These are phyloP conservation scores for Drosophila bipectinata DNA, from an alignment of 1,140 invertebrate species.

Conservation along the genomic window DNA sequence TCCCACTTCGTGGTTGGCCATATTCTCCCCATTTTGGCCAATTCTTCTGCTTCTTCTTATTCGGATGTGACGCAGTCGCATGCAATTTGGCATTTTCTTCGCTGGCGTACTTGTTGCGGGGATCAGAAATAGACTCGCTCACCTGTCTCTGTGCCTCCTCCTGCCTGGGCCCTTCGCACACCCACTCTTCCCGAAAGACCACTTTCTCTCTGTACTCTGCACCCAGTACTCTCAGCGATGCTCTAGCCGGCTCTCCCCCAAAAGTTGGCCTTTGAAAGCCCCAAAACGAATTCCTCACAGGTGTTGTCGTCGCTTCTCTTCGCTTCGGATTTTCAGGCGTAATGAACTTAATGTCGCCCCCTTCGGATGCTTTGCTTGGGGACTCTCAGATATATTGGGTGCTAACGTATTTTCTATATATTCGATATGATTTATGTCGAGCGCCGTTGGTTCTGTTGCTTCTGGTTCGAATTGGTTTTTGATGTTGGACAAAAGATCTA, in stretches of 20 bases:
- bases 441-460: slow-evolving; percentile 34
- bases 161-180: not conserved
- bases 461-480: slow-evolving; percentile 72
- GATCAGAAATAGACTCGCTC: slow-evolving; percentile 70
- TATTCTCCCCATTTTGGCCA: slow-evolving; percentile 12
- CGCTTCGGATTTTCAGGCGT: slow-evolving; percentile 52
- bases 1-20: slow-evolving; percentile 33
- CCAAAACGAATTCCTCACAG: slow-evolving; percentile 45
- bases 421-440: slow-evolving; percentile 63
- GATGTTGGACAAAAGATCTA: slow-evolving; percentile 53
- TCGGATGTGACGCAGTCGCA: slow-evolving; percentile 60
- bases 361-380: slow-evolving; percentile 17
- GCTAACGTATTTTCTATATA: slow-evolving; percentile 51
- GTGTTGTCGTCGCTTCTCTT: slow-evolving; percentile 38
- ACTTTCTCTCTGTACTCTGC: not conserved
- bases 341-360: slow-evolving; percentile 72
- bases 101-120: slow-evolving; percentile 51
- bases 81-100: slow-evolving; percentile 73
- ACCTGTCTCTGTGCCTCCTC: slow-evolving; percentile 41
- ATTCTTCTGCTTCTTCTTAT: slow-evolving; percentile 10
- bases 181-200: not conserved
- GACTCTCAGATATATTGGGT: slow-evolving; percentile 36
- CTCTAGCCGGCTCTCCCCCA: not conserved
- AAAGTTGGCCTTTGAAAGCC: slow-evolving; percentile 31
- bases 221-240: not conserved